Evolutionary conservation across 2,113 vertebrate species (phyloP).

Genomic region (Nannospalax galili): DNA sequence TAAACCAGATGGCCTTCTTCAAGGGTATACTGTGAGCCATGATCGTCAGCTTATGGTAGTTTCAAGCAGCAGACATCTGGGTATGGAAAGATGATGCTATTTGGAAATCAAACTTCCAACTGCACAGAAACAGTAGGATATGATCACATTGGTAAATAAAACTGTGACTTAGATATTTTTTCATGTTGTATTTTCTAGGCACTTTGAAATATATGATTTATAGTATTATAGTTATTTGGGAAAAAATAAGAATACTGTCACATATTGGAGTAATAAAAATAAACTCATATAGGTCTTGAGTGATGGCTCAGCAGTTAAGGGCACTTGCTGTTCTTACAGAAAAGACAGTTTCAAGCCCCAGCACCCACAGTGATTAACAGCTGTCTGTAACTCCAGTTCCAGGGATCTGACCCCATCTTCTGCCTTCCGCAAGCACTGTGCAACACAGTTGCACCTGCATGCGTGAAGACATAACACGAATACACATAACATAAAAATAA

Average conservation of each 20-base stretch:
- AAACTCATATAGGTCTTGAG: background rate
- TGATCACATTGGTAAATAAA: conserved; percentile 36
- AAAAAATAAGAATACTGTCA: background rate
- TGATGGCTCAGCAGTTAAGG: no score
- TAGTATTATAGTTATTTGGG: background rate
- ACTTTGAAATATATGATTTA: background rate
- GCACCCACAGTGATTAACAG: no score
- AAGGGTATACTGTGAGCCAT: conserved; percentile 54
- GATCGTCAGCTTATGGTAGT: conserved; percentile 63
- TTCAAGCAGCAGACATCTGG: conserved; percentile 69
- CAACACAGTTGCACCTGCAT: no score
- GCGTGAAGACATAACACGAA: no score
- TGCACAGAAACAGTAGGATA: conserved; percentile 53
- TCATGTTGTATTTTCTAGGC: background rate
- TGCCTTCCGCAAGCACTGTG: no score
- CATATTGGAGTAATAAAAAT: background rate
- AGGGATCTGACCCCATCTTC: no score
- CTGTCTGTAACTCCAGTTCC: no score
- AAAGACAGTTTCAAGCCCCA: no score
- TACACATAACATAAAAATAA: no score
- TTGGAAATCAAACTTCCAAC: conserved; percentile 62
- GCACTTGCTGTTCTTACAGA: no score
- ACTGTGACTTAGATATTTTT: background rate
- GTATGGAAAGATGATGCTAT: conserved; percentile 71
- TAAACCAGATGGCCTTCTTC: conserved; percentile 76